Conservation (phyloP, 1,140 invertebrate genomes). For the Anastrepha ludens region DNA sequence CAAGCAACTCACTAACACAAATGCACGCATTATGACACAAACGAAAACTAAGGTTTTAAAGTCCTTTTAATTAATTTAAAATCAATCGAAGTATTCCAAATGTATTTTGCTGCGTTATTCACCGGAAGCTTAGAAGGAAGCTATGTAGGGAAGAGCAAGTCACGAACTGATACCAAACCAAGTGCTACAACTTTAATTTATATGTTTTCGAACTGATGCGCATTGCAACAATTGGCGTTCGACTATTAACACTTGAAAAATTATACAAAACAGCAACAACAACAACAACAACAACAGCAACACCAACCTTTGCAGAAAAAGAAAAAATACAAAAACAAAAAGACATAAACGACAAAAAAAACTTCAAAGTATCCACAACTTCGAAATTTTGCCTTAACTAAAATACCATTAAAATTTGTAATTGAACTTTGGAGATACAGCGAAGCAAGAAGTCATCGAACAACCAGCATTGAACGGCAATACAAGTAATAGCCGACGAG, state of each 20-base stretch:
- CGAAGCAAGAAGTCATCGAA: background rate
- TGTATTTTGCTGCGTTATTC: background rate
- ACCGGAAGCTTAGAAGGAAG: slow-evolving; percentile 17
- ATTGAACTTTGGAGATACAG: slow-evolving; percentile 31
- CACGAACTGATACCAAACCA: slow-evolving; percentile 56
- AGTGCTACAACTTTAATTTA: slow-evolving; percentile 52
- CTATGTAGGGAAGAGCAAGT: slow-evolving; percentile 54
- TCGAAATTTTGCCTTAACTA: slow-evolving; percentile 20
- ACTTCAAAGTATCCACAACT: background rate
- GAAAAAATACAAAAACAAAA: background rate
- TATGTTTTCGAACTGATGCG: slow-evolving; percentile 51
- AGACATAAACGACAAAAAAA: background rate
- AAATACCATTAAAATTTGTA: slow-evolving; percentile 48
- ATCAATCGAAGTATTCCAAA: background rate
- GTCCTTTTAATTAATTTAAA: slow-evolving; percentile 6
- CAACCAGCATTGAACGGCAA: background rate
- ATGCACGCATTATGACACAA: slow-evolving; percentile 63
- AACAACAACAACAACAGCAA: background rate
- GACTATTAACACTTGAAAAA: slow-evolving; percentile 22
- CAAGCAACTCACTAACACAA: slow-evolving; percentile 75
- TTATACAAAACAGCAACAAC: background rate
- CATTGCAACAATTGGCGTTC: slow-evolving; percentile 40
- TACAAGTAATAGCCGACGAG: background rate
- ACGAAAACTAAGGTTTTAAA: background rate
- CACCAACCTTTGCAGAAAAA: background rate